These are phyloP conservation scores for Chrysopa pallens DNA, from an alignment of 1,140 invertebrate species.

Conservation along the genomic window DNA sequence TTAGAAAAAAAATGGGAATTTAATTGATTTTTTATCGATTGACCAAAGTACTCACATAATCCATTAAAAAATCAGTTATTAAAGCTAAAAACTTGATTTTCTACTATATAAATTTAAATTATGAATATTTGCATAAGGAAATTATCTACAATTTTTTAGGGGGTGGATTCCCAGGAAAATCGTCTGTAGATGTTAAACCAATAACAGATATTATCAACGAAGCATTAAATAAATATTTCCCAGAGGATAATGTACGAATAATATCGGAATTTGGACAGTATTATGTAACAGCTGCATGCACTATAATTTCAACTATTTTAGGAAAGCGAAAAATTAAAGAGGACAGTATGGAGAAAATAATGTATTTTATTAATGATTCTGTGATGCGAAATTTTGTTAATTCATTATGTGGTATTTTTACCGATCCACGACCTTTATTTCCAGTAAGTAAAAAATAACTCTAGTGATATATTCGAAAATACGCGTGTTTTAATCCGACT, in stretches of 20 bases:
- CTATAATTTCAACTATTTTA: slow-evolving; percentile 60
- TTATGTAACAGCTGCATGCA: slow-evolving; percentile 81
- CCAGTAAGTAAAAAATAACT: too few relatives aligned
- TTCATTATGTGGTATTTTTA: too few relatives aligned
- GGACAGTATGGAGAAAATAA: too few relatives aligned
- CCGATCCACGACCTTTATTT: too few relatives aligned
- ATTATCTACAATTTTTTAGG: too few relatives aligned
- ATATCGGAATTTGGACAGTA: slow-evolving; percentile 92
- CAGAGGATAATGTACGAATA: slow-evolving; percentile 53
- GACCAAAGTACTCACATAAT: not conserved
- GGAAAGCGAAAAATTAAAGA: too few relatives aligned
- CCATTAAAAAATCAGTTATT: slow-evolving; percentile 6
- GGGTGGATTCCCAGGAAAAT: not conserved
- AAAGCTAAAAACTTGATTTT: not conserved
- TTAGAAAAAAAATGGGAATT: not conserved
- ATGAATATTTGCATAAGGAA: too few relatives aligned
- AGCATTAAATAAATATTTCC: slow-evolving; percentile 63
- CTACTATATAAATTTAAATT: not conserved
- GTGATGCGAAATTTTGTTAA: too few relatives aligned
- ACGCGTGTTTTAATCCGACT: too few relatives aligned
- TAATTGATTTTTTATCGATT: not conserved
- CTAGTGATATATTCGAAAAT: too few relatives aligned
- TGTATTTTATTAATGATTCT: too few relatives aligned
- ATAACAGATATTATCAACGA: slow-evolving; percentile 38
- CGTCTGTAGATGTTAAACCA: not conserved